A percentile compares a stretch with the other conserved stretches of the same genome.
phyloP scores from a whole-genome alignment of 2,888 invertebrate species.

The Meiosimyza platycephala region DNA sequence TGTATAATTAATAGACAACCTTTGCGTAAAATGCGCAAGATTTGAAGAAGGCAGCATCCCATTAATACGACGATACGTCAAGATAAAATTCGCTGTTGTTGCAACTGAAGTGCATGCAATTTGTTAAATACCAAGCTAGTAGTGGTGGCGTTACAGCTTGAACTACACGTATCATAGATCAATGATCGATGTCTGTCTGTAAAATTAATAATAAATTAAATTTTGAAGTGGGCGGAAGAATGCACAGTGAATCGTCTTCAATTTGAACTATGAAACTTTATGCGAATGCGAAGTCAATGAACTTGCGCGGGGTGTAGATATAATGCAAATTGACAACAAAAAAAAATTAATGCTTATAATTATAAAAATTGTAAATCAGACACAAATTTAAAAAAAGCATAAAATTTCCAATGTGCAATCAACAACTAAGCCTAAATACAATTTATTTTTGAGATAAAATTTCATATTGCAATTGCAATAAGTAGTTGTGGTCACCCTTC shows the following conservation, averaged over 20 bases:
- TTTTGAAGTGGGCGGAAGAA: conserved; percentile 24
- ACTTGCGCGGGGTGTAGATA: background rate
- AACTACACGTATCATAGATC: conserved; percentile 20
- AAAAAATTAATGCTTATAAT: no score
- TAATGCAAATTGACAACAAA: no score
- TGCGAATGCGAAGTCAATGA: conserved; percentile 9
- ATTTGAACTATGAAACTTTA: background rate
- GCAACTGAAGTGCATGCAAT: conserved; percentile 4
- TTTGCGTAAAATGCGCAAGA: background rate
- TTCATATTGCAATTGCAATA: no score
- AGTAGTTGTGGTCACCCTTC: no score
- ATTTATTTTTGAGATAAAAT: no score
- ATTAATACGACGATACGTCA: no score
- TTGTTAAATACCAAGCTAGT: background rate
- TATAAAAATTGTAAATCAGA: no score
- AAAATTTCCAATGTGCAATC: no score
- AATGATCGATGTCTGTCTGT: background rate
- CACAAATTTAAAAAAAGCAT: no score
- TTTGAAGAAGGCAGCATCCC: background rate
- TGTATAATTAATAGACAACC: conserved; percentile 18
- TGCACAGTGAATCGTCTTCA: conserved; percentile 13
- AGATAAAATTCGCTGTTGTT: background rate
- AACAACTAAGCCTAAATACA: no score
- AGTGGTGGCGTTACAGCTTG: conserved; percentile 15
- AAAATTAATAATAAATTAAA: conserved; percentile 22